Base-by-base conservation (phyloP, 2,888 invertebrate genomes). In the Epinotia brunnichana region DNA sequence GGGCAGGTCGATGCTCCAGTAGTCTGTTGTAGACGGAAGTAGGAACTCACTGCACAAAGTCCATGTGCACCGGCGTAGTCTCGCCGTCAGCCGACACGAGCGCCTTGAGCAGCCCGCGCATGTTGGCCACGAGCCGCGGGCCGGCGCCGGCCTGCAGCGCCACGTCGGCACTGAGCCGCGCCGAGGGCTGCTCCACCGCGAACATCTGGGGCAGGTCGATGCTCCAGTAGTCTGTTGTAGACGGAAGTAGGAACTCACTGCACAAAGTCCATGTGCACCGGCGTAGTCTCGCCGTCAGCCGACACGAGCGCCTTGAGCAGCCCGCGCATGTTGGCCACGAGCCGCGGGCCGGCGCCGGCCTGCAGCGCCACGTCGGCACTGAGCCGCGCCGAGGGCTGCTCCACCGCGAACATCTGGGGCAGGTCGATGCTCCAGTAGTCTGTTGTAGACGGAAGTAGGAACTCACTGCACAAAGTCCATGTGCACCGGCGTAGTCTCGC, bases 191-290 rank as follows among this genome's bases (percentile, higher is more conserved):
- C 35, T 90, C 89, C 64, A 92, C 79, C 0, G 83, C 82, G 85
- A 94, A 93, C 86, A 92, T 90, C 75, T 89, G 35, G 35, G 35
- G 35, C 35, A 35, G 35, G 35, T 35, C 35, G 35, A 35, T 35
- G 35, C 35, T 35, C 35, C 9, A 9, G 35, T 9, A 35, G 35
- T 1, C 35, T 35, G 35, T 35, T 35, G 35, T 35, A 9, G 35
- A 35, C 35, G 35, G 35, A 35, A 9, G 35, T 9, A 35, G 35
- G 35, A 15, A 94, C 95, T 94, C 93, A 96, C 94, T 95, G 96
- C 0, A 96, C 95, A 89, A 96, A 97, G 85, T 96, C 96, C 82
- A 97, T 94, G 82, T 96, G 96, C 0, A 97, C 94, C 0, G 97
- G 91, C 21, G 84, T 81, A 15, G 89, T 86, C 19, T 76, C 79